Base-by-base conservation (phyloP, 2,797 vertebrate genomes). In the Molossus molossus region DNA sequence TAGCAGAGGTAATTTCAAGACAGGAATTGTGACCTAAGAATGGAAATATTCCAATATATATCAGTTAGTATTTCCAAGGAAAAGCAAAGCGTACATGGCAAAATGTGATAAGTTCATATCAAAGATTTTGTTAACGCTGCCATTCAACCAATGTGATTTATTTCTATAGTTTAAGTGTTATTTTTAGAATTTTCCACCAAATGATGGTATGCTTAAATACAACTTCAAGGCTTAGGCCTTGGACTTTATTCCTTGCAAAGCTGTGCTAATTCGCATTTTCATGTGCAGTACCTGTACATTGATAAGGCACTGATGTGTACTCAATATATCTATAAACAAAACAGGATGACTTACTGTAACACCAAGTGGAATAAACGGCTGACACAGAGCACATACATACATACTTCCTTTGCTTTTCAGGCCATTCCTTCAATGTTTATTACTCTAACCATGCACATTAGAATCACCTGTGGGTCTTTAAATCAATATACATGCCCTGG, bases 301-400 rank as follows among this genome's bases (percentile, higher is more conserved):
- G 40, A 21, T 58, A 33, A 58, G 29, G 17, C 50, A 72, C 13
- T 69, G 53, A 55, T 29, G 13, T n/a, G 87, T 64, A 58, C 29
- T 76, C 50, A 55, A 58, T n/a, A 64, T 1, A 53, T 69, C 40
- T 89, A 48, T 40, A 77, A 75, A 85, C 27, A 86, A 55, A 85
- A 60, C 37, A 88, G 33, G 58, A 91, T 37, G 75, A n/a, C 15
- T 25, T 80, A 18, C 0, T 86, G 8, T 55, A 92, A 82, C 27
- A 67, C 20, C 33, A 91, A 86, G n/a, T 40, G 50, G 40, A 73
- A 20, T 9, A 94, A 76, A 57, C 29, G n/a, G 83, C 93, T 97
- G 93, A 86, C 73, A 86, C 6, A 86, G 91, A 83, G 58, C 89
- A 89, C 8, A 87, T 18, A 48, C 0, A 17, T 9, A 83, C 27